phyloP scores from a whole-genome alignment of 2,113 vertebrate genomes.

The Campylomormyrus tamandua region DNA sequence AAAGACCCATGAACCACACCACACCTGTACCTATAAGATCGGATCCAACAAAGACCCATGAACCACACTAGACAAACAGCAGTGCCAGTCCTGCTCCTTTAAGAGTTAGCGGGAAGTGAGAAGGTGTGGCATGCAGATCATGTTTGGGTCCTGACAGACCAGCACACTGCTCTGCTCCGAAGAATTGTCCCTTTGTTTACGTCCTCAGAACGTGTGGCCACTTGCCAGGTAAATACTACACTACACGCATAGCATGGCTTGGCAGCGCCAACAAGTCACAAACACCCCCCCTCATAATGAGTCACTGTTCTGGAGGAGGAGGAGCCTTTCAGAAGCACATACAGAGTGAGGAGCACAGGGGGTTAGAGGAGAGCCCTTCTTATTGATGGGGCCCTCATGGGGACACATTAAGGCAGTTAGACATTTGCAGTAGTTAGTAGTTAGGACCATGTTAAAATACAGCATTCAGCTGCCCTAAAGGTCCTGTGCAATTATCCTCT shows the following conservation, averaged over 20 bases:
- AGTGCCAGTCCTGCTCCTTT: conserved; percentile 2
- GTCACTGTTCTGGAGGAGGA: conserved; percentile 12
- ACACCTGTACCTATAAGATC: neutral
- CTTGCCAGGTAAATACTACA: conserved; percentile 33
- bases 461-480: neutral
- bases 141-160: conserved; percentile 11
- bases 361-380: neutral
- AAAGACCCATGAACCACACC: neutral
- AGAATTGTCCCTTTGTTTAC: conserved; percentile 33
- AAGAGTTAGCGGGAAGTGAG: neutral
- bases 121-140: neutral
- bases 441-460: conserved; percentile 3
- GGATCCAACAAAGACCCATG: neutral
- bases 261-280: conserved; percentile 5
- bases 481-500: neutral
- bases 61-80: neutral
- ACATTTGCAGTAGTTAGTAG: neutral
- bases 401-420: conserved; percentile 11
- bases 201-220: conserved; percentile 25
- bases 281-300: conserved; percentile 22
- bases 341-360: neutral
- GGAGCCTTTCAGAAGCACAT: neutral
- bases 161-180: neutral
- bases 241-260: conserved; percentile 18
- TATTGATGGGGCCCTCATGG: neutral